phyloP scores from a whole-genome alignment of 2,113 vertebrate species.

The Oxyura jamaicensis region DNA sequence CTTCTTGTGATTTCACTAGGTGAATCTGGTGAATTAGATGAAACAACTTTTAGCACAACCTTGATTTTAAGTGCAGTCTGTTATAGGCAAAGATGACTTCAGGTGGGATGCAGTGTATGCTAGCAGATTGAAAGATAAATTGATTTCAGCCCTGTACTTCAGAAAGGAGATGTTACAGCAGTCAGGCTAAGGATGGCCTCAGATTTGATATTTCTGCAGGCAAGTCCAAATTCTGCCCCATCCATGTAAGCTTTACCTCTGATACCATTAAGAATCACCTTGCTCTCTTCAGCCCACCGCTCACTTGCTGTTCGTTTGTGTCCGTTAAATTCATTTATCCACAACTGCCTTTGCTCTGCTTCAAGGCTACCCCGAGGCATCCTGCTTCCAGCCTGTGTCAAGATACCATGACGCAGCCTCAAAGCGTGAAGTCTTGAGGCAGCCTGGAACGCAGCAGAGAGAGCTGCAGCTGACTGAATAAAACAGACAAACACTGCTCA shows the following conservation, averaged over 20 bases:
- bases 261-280: background rate
- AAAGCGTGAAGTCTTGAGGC: constrained; percentile 48
- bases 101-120: background rate
- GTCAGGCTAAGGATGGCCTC: background rate
- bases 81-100: background rate
- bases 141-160: background rate
- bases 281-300: background rate
- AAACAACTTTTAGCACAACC: background rate
- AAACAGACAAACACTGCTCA: background rate
- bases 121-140: background rate
- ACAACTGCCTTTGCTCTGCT: constrained; percentile 33
- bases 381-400: background rate
- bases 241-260: background rate
- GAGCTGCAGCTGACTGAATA: constrained; percentile 32
- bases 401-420: constrained; percentile 3
- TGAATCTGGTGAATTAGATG: background rate
- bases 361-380: constrained; percentile 65
- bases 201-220: background rate
- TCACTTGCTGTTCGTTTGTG: background rate
- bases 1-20: background rate
- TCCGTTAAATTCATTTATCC: constrained; percentile 51
- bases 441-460: constrained; percentile 11
- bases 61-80: background rate
- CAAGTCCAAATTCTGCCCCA: background rate
- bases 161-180: background rate